A percentile compares a stretch with the other conserved stretches of the same genome.
Conservation (phyloP, 2,113 vertebrate genomes). For the Phodopus roborovskii region DNA sequence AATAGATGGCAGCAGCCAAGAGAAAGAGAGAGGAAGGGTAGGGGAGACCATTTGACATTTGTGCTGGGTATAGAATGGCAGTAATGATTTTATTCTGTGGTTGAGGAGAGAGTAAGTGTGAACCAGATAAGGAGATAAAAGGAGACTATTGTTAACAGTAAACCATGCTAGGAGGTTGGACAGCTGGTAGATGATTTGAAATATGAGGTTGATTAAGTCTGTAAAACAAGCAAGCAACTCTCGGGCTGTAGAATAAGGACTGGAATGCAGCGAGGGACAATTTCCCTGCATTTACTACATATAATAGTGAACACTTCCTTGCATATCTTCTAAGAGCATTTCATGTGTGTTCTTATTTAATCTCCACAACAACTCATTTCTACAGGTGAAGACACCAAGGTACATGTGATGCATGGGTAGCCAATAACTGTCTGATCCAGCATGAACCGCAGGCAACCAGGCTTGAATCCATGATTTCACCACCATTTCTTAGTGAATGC, state of each 20-base stretch:
- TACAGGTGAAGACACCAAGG: background rate
- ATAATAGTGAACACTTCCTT: background rate
- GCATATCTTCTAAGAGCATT: too few species aligned
- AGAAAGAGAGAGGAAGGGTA: background rate
- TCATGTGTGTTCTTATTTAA: background rate
- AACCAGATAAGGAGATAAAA: background rate
- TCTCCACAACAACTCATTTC: background rate
- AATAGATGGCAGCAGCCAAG: background rate
- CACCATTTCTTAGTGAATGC: background rate
- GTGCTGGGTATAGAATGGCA: slow-evolving; percentile 29
- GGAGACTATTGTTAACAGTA: background rate
- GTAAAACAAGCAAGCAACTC: background rate
- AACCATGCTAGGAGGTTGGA: too few species aligned
- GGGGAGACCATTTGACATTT: background rate
- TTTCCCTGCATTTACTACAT: background rate
- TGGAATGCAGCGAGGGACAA: background rate
- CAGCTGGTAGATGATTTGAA: background rate
- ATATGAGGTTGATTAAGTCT: background rate
- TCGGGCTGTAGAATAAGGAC: background rate
- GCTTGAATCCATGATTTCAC: background rate
- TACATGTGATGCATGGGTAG: background rate
- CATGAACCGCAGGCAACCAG: background rate
- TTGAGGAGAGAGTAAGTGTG: background rate
- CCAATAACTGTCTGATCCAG: background rate
- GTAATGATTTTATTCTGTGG: background rate